These are phyloP conservation scores for Pantherophis guttatus DNA, from an alignment of 2,113 vertebrate species.

Conservation along the genomic window DNA sequence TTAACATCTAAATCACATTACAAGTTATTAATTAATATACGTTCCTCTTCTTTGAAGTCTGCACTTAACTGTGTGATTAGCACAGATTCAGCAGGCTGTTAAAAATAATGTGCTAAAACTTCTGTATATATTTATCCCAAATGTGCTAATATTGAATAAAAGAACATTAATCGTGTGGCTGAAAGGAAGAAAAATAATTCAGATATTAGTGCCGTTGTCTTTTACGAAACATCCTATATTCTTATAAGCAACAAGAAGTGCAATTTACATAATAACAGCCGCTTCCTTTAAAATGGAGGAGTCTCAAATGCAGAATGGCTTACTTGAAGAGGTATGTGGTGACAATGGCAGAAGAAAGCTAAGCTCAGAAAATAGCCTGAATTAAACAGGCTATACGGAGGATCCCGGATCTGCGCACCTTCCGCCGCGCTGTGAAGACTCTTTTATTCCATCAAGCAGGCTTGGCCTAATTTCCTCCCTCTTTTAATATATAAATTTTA, in stretches of 20 bases:
- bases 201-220: conserved; percentile 64
- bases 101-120: conserved; percentile 30
- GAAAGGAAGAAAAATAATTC: conserved; percentile 36
- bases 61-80: conserved; percentile 45
- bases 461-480: too few species aligned
- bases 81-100: conserved; percentile 32
- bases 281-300: conserved; percentile 61
- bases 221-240: conserved; percentile 61
- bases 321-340: conserved; percentile 73
- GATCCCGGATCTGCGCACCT: too few species aligned
- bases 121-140: conserved; percentile 9
- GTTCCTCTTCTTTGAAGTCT: conserved; percentile 22
- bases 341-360: conserved; percentile 64
- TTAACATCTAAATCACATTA: conserved; percentile 43
- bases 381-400: too few species aligned
- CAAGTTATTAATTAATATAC: conserved; percentile 57
- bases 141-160: conserved; percentile 23
- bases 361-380: conserved; percentile 55
- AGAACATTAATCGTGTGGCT: conserved; percentile 18
- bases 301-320: conserved; percentile 69
- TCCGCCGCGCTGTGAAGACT: too few species aligned
- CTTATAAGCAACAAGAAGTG: conserved; percentile 69
- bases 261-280: conserved; percentile 64
- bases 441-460: too few species aligned
- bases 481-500: too few species aligned